These are phyloP conservation scores for Murina feae DNA, from an alignment of 2,113 vertebrate species.

Conservation along the genomic window DNA sequence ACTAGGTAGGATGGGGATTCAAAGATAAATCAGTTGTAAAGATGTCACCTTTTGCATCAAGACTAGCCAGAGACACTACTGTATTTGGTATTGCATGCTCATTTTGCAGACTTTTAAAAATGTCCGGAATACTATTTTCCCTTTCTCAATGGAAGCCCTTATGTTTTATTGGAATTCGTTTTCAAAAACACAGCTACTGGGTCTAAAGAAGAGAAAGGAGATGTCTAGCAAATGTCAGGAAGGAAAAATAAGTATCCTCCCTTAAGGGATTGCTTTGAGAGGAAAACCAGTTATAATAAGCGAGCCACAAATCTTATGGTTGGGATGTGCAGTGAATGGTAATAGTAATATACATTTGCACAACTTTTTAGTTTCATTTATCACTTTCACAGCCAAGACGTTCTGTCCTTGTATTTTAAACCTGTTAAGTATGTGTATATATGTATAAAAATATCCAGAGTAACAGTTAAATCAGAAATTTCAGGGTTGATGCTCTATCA, in stretches of 20 bases:
- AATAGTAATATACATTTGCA: background rate
- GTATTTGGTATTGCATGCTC: background rate
- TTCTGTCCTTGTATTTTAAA: background rate
- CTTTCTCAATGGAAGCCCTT: background rate
- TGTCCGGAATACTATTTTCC: background rate
- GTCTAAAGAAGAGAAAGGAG: background rate
- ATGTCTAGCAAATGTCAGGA: background rate
- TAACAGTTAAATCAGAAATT: background rate
- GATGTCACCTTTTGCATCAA: background rate
- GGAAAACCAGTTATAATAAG: background rate
- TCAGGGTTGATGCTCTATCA: background rate
- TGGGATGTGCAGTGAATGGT: background rate
- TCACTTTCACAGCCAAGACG: background rate
- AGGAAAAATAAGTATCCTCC: constrained; percentile 36
- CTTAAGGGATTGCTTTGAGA: constrained; percentile 20
- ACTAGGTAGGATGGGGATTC: too few species aligned
- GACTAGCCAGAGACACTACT: background rate
- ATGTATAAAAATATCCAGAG: background rate
- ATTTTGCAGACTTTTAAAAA: constrained; percentile 24
- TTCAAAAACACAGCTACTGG: background rate
- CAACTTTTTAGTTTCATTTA: background rate
- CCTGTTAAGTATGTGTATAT: background rate
- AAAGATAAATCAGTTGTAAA: background rate
- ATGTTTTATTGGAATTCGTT: background rate
- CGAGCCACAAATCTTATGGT: background rate